Conservation (phyloP, 1,140 invertebrate species). For the Lycorma delicatula region DNA sequence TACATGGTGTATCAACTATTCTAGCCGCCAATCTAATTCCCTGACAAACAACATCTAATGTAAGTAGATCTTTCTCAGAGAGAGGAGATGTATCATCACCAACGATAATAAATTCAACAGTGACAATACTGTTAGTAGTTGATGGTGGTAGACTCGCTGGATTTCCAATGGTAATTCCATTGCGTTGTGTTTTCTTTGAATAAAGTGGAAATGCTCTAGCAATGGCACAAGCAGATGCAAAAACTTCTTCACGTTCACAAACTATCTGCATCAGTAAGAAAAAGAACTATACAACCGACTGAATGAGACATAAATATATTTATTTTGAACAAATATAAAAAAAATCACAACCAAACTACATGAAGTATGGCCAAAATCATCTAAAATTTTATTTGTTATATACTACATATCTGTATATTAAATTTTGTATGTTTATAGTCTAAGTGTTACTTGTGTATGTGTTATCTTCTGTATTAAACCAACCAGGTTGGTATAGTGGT, state of each 20-base stretch:
- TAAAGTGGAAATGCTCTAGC: slow-evolving; percentile 68
- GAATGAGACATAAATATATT: too few relatives aligned
- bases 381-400: too few relatives aligned
- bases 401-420: too few relatives aligned
- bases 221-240: slow-evolving; percentile 70
- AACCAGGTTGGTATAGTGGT: too few relatives aligned
- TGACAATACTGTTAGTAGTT: slow-evolving; percentile 32
- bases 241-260: slow-evolving; percentile 64
- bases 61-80: slow-evolving; percentile 48
- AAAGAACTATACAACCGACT: too few relatives aligned
- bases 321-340: too few relatives aligned
- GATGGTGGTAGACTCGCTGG: slow-evolving; percentile 10
- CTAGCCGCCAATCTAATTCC: slow-evolving; percentile 62
- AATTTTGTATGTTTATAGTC: too few relatives aligned
- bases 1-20: slow-evolving; percentile 77
- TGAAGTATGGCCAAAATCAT: too few relatives aligned
- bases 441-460: too few relatives aligned
- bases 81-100: slow-evolving; percentile 36
- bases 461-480: too few relatives aligned
- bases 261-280: slow-evolving; percentile 58
- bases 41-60: slow-evolving; percentile 50
- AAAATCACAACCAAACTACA: too few relatives aligned
- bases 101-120: slow-evolving; percentile 54
- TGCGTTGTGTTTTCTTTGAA: slow-evolving; percentile 48
- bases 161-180: slow-evolving; percentile 3